Evolutionary conservation across 1,140 invertebrate species (phyloP), one percentile per base, ranked within the genome.

Genomic region (Lysiphlebus fabarum): DNA sequence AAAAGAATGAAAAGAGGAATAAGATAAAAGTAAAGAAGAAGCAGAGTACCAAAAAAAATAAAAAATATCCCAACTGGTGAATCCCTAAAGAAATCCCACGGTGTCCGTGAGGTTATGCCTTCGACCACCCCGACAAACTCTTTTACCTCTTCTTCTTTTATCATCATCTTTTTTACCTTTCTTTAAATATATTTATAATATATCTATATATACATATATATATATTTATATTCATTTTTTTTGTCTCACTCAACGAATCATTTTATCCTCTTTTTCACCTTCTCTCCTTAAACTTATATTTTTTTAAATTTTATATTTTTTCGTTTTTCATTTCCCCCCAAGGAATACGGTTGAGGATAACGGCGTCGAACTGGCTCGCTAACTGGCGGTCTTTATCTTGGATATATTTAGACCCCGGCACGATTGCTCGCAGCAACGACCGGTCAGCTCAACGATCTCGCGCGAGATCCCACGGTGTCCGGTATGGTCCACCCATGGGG

Each of bases 351-450:
- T 40, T 43, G 53, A 64, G 62, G 59, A 64, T 64, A 64, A 64
- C 62, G 58, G 62, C 62, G 62, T 56, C 55, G 62, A 59, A 61
- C 56, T 53, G 59, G 56, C 58, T 62, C 61, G 59, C 62, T 64
- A 64, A 64, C 62, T 64, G 62, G 62, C 62, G 59, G 62, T 64
- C 55, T 64, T 64, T 64, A 64, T 64, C 62, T 64, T 58, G 58
- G 62, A 64, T 64, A 64, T 64, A 64, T 64, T 64, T 64, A 64
- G 62, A 49, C 58, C 58, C 51, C 47, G 36, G 50, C 41, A 54
- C 56, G 59, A 64, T 64, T 55, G 58, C 58, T 59, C 49, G 58
- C 58, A 63, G 48, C 62, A 56, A 61, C 45, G 62, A 64, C 62
- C 62, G 58, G 62, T 64, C 58, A 17, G 26, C 33, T n/a, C 47